phyloP scores from a whole-genome alignment of 2,113 vertebrate species.

The Lepisosteus oculatus region DNA sequence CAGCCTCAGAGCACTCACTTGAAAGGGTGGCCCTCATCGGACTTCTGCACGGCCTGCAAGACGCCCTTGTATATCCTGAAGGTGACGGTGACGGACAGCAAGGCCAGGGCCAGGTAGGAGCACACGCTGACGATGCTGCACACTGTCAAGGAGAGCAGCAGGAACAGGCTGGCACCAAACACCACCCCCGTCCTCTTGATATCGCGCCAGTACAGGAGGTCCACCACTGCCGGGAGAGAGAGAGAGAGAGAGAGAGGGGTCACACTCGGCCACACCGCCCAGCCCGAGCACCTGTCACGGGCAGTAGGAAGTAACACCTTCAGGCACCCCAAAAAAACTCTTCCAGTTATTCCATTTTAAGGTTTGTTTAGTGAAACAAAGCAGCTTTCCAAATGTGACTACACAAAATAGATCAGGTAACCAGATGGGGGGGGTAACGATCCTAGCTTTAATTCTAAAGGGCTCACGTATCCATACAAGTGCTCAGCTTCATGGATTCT shows the following conservation, averaged over 20 bases:
- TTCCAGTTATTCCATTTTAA: no score
- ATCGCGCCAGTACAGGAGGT: slow-evolving; percentile 97
- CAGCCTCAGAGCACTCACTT: slow-evolving; percentile 70
- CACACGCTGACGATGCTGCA: slow-evolving; percentile 96
- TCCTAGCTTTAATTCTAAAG: no score
- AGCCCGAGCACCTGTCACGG: background rate
- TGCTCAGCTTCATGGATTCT: no score
- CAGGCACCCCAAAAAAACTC: no score
- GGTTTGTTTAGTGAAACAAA: no score
- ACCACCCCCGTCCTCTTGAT: slow-evolving; percentile 91
- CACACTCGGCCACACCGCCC: background rate
- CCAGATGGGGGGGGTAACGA: no score
- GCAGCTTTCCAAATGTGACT: no score
- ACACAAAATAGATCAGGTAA: no score
- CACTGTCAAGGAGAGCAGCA: slow-evolving; percentile 87
- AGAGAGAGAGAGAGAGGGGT: background rate
- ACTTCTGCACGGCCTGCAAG: slow-evolving; percentile 96
- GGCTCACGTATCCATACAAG: no score
- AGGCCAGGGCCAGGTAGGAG: slow-evolving; percentile 87
- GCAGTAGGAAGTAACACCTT: no score
- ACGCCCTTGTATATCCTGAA: slow-evolving; percentile 97
- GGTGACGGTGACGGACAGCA: slow-evolving; percentile 91
- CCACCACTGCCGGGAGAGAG: slow-evolving; percentile 76
- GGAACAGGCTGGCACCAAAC: slow-evolving; percentile 86
- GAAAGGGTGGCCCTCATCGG: slow-evolving; percentile 93